Evolutionary conservation across 2,888 invertebrate genomes (phyloP).

Genomic region (Diloba caeruleocephala): DNA sequence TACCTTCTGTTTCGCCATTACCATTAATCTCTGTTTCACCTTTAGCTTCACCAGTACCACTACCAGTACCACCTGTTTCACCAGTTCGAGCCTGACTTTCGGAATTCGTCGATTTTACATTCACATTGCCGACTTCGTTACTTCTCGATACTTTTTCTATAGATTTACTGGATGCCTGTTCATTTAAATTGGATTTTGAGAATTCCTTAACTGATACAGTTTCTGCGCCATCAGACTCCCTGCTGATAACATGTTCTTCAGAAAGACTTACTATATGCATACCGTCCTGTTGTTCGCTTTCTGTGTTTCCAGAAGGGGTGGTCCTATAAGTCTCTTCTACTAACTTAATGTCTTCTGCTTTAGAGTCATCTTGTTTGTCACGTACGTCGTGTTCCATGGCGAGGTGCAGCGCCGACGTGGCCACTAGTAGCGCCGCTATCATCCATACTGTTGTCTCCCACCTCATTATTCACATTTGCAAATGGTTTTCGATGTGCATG

Average conservation of each 20-base stretch:
- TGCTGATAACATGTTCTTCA: neutral
- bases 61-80: neutral
- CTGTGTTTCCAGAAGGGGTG: neutral
- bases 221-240: neutral
- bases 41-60: neutral
- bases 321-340: neutral
- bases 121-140: neutral
- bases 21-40: neutral
- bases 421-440: constrained; percentile 34
- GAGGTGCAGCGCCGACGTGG: constrained; percentile 31
- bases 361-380: neutral
- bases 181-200: neutral
- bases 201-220: constrained; percentile 2
- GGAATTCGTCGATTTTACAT: neutral
- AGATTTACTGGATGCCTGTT: neutral
- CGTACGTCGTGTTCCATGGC: constrained; percentile 5
- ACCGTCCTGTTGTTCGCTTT: neutral
- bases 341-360: too few species aligned
- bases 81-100: too few species aligned
- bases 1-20: neutral
- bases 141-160: neutral
- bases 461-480: constrained; percentile 54
- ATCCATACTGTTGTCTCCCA: constrained; percentile 53
- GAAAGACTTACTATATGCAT: neutral
- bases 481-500: constrained; percentile 25